Conservation (phyloP, 2,797 vertebrate species). For the Gymnothorax javanicus region DNA sequence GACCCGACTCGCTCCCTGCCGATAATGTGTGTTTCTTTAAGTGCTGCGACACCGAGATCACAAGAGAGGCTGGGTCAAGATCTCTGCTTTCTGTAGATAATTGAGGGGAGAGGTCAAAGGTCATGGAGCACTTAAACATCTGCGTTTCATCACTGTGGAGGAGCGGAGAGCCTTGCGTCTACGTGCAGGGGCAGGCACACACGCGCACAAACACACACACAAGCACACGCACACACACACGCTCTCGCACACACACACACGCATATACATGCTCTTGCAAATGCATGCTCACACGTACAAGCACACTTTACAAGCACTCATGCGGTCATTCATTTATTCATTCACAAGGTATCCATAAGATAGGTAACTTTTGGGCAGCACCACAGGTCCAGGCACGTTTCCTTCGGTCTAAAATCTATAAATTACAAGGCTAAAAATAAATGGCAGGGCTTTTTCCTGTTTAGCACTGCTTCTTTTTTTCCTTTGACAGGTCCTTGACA, state of each 20-base stretch:
- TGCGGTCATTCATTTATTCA: constrained; percentile 24
- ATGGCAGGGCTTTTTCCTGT: constrained; percentile 20
- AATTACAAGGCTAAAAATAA: constrained; percentile 3
- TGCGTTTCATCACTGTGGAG: constrained; percentile 29
- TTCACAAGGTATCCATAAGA: neutral
- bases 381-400: neutral
- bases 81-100: constrained; percentile 38
- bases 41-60: constrained; percentile 25
- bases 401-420: constrained; percentile 28
- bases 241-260: neutral
- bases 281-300: constrained; percentile 41
- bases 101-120: constrained; percentile 40
- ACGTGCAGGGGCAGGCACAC: constrained; percentile 22
- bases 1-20: constrained; percentile 36
- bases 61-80: constrained; percentile 34
- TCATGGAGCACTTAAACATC: constrained; percentile 35
- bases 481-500: constrained; percentile 12
- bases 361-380: no score
- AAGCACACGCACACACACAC: constrained; percentile 41
- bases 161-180: neutral
- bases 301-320: neutral
- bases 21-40: constrained; percentile 38
- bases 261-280: constrained; percentile 42
- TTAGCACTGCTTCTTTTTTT: constrained; percentile 2
- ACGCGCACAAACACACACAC: constrained; percentile 53